These are phyloP conservation scores for Macrotus californicus DNA, from an alignment of 2,113 vertebrate genomes.

Conservation along the genomic window DNA sequence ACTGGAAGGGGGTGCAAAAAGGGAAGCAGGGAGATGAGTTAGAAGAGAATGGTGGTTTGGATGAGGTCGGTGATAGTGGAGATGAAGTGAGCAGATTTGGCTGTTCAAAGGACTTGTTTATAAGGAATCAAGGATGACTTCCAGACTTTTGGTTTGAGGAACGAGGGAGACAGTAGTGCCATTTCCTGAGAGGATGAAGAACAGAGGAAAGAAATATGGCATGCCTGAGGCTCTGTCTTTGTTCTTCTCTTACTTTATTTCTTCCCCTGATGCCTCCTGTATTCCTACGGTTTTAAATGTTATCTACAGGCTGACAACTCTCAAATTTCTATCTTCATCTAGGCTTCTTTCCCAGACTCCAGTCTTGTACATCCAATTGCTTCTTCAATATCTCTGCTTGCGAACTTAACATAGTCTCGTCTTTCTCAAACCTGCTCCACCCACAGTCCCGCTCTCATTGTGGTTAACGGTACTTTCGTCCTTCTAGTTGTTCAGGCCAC, in stretches of 20 bases:
- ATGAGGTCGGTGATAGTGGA: background rate
- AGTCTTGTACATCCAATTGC: background rate
- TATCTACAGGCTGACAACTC: background rate
- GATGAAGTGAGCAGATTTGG: background rate
- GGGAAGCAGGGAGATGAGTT: background rate
- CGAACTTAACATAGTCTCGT: background rate
- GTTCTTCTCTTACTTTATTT: background rate
- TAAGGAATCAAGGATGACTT: background rate
- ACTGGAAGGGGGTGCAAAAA: background rate
- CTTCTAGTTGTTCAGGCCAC: background rate
- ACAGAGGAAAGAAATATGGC: background rate
- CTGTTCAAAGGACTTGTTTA: background rate
- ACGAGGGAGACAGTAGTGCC: background rate
- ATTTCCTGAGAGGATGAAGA: background rate
- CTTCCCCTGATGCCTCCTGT: background rate
- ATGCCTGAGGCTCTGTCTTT: background rate
- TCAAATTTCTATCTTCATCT: conserved; percentile 3
- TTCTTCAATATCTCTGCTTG: background rate
- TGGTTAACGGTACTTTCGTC: background rate
- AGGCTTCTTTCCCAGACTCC: background rate
- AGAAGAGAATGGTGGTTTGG: background rate
- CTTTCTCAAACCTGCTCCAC: background rate
- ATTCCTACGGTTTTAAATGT: background rate
- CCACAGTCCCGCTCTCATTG: background rate
- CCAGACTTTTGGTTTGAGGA: background rate